Base-by-base conservation (phyloP, 2,113 vertebrate genomes). In the Fregata magnificens region DNA sequence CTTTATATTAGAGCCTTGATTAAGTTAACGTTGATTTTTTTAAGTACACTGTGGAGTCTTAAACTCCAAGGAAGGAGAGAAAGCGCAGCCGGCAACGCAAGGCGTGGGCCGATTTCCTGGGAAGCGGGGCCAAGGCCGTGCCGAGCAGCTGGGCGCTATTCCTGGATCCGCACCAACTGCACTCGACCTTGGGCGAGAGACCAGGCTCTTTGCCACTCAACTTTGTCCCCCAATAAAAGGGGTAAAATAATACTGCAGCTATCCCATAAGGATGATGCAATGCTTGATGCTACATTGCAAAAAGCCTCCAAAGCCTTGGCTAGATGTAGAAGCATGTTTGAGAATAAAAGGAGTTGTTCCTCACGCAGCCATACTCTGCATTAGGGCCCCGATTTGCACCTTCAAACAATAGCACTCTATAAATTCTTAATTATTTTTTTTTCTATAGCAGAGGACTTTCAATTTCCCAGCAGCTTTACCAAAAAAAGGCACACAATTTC, bases 381-480 rank as follows among this genome's bases (percentile, higher is more conserved):
- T 78, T 62, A 59, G 28, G 16, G 20, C 65, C 47, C 13, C 32
- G 20, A 86, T 88, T 74, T 31, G 10, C 70, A 91, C 66, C n/a
- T 82, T 79, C 79, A 92, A 95, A 81, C 49, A 91, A 76, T 0
- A 65, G 31, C 0, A 0, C 32, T 58, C 31, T n/a, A 42, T 55
- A 69, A 78, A 80, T 72, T 52, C 63, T 45, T 93, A 28, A 55
- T 86, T 88, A 7, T 19, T 36, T 90, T 80, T 65, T 14, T 13
- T 62, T 29, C 44, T 86, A 32, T 5, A 58, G 38, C 26, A 91
- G 56, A 95, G 28, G 63, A 42, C 34, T 56, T 90, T 80, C 11
- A 9, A 93, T 93, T 94, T 89, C 71, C 94, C 93, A 95, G 79
- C 32, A 63, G 45, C 86, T n/a, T 74, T 63, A 56, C 9, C 11